These are phyloP conservation scores for Pipra filicauda DNA, from an alignment of 2,113 vertebrate genomes.

Conservation along the genomic window DNA sequence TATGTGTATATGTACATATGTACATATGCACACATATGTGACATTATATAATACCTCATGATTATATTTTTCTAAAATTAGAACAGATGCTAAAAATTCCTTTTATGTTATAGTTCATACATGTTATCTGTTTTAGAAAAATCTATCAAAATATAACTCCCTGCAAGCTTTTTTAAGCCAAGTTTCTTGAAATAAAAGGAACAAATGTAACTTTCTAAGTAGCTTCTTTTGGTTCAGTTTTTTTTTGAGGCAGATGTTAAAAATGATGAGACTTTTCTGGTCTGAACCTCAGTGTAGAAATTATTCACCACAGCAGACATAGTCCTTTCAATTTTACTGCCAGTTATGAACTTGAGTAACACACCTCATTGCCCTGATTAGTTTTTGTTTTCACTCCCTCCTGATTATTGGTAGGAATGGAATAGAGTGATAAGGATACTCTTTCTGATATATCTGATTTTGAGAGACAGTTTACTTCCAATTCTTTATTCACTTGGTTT, in stretches of 20 bases:
- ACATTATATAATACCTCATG: not conserved
- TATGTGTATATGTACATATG: not conserved
- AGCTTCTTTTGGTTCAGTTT: constrained; percentile 71
- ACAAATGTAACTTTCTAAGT: constrained; percentile 62
- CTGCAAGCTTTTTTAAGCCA: not conserved
- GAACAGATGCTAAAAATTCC: not conserved
- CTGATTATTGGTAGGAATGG: constrained; percentile 57
- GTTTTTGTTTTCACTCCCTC: constrained; percentile 66
- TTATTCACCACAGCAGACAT: constrained; percentile 70
- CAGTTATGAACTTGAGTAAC: constrained; percentile 68
- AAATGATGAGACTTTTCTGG: constrained; percentile 61
- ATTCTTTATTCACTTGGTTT: constrained; percentile 31
- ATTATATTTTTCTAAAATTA: not conserved
- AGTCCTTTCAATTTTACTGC: constrained; percentile 70
- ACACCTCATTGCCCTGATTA: constrained; percentile 60
- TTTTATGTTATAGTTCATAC: not conserved
- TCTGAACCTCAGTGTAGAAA: constrained; percentile 68
- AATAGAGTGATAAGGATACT: constrained; percentile 66
- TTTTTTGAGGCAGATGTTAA: constrained; percentile 72
- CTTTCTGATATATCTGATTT: constrained; percentile 46
- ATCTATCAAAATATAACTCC: not conserved
- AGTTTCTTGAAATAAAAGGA: constrained; percentile 36
- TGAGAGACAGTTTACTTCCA: constrained; percentile 8
- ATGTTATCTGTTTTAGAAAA: constrained; percentile 17
- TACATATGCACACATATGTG: not conserved